Base-by-base conservation (phyloP, 2,888 invertebrate genomes). In the Callimorpha dominula region DNA sequence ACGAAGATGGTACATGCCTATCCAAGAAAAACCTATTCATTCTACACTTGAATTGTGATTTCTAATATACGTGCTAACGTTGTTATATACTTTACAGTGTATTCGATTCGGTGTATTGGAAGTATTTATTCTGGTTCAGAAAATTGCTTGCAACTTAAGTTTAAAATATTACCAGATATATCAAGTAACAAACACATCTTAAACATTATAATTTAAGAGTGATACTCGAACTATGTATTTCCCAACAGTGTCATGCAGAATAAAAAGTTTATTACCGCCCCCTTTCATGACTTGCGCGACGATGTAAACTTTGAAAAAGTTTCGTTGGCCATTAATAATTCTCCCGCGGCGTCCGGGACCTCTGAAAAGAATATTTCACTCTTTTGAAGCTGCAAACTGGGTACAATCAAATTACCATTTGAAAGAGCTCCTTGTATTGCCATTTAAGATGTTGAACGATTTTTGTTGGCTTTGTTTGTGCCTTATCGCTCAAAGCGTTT, bases 321-420 rank as follows among this genome's bases (percentile, higher is more conserved):
- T 92, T 88, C 87, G 85, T 76, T 81, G 85, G 84, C 91, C 92
- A 94, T 94, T 94, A 93, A 94, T 94, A 94, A 93, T 94, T 91
- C 93, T 87, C 88, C 82, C 85, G 89, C 87, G 87, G 90, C 90
- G 87, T 87, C 89, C 90, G 87, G 88, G 88, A 85, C 88, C 90
- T 86, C 87, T 90, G 90, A 91, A 93, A 94, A 94, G 93, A 93
- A 94, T 93, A 93, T 94, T 93, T 93, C 90, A 92, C 91, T 93
- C 93, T 93, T 94, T 94, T 92, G 90, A 90, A 89, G 89, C 89
- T 87, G 88, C 89, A 90, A 92, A 93, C 91, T 90, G 93, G 91
- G 92, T 92, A 92, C 92, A 93, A 94, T 94, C 92, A 92, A 93
- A 94, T 94, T 94, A 93, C 91, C 94, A 94, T 94, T 91, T 94